These are phyloP conservation scores for Phocoena phocoena DNA, from an alignment of 2,113 vertebrate species.

Conservation along the genomic window DNA sequence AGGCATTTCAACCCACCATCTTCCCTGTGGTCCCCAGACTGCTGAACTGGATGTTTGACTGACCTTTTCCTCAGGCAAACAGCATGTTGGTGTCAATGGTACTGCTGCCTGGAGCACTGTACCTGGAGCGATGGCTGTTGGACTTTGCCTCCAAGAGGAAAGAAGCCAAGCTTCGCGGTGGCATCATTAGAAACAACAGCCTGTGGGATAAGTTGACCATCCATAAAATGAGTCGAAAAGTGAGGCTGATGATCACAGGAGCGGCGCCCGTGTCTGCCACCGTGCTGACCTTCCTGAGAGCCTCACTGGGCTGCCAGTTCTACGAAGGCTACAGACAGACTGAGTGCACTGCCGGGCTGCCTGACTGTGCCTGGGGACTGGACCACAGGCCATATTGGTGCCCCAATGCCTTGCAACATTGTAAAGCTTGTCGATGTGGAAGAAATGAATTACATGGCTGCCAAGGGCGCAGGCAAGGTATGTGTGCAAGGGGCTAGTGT, in stretches of 20 bases:
- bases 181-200: conserved; percentile 93
- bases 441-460: conserved; percentile 96
- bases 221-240: conserved; percentile 93
- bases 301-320: conserved; percentile 98
- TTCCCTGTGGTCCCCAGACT: conserved; percentile 97
- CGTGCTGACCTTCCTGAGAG: conserved; percentile 93
- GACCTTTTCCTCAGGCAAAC: conserved; percentile 95
- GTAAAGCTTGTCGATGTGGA: conserved; percentile 95
- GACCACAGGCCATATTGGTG: conserved; percentile 95
- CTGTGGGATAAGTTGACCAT: conserved; percentile 98
- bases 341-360: conserved; percentile 93
- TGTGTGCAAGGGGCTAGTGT: conserved; percentile 96
- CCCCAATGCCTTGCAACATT: conserved; percentile 93
- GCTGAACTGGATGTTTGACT: conserved; percentile 98
- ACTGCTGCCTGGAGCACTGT: too few relatives aligned
- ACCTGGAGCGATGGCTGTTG: conserved; percentile 93
- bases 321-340: conserved; percentile 99
- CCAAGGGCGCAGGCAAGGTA: conserved; percentile 95
- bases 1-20: conserved; percentile 92
- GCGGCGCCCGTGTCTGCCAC: conserved; percentile 95
- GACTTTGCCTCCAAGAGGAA: conserved; percentile 96
- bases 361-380: conserved; percentile 95
- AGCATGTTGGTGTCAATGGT: conserved; percentile 73
- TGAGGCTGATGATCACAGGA: conserved; percentile 95
- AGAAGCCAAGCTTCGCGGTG: conserved; percentile 92